Percentiles rank a stretch among this genome's conserved stretches.
These are phyloP conservation scores for Lamellibrachia luymesi DNA, from an alignment of 1,140 invertebrate genomes.

Conservation along the genomic window DNA sequence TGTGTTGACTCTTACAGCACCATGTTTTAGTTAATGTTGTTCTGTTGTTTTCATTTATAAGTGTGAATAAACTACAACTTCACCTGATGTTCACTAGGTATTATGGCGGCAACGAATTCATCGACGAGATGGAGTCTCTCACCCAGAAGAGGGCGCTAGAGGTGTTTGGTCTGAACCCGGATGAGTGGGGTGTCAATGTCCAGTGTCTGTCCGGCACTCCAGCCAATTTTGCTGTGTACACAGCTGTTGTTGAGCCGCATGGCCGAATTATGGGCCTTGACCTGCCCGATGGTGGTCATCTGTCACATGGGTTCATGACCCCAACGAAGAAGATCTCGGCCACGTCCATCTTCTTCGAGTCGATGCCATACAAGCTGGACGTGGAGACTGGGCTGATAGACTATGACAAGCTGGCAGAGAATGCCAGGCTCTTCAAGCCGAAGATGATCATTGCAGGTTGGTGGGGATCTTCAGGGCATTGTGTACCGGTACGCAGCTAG, in stretches of 20 bases:
- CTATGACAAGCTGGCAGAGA: constrained; percentile 82
- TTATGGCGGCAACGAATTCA: constrained; percentile 96
- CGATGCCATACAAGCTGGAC: constrained; percentile 95
- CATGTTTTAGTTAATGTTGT: background rate
- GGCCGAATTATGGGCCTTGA: constrained; percentile 93
- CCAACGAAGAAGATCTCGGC: constrained; percentile 90
- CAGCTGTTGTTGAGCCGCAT: constrained; percentile 73
- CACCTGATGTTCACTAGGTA: constrained; percentile 57
- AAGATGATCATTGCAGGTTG: constrained; percentile 86
- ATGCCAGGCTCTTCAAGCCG: constrained; percentile 85
- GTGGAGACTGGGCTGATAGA: constrained; percentile 86
- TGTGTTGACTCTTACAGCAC: no score
- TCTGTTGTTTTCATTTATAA: background rate
- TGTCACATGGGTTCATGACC: constrained; percentile 91
- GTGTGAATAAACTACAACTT: background rate
- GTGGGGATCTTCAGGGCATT: background rate
- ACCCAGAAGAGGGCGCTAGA: constrained; percentile 84
- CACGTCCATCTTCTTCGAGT: constrained; percentile 97
- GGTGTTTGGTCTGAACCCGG: constrained; percentile 77
- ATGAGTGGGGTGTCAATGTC: constrained; percentile 96
- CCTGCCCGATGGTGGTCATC: constrained; percentile 93
- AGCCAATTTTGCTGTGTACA: constrained; percentile 90
- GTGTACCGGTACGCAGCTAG: background rate
- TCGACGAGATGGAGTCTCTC: constrained; percentile 89
- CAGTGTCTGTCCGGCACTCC: constrained; percentile 96